Conservation (phyloP, 2,797 vertebrate species). For the Holocentrus rufus region DNA sequence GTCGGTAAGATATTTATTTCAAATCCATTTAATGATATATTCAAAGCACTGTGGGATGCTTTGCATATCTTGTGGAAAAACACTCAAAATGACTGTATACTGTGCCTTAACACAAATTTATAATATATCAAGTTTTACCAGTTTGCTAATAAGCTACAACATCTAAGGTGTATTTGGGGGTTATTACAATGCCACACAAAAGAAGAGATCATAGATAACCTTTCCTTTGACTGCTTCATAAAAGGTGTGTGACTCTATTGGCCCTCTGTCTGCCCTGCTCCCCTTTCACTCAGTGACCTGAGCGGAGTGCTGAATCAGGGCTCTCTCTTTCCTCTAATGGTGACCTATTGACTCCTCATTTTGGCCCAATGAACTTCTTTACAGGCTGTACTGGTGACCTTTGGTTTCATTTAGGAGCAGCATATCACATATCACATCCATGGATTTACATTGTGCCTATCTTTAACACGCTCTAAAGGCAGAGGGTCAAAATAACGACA, state of each 20-base stretch:
- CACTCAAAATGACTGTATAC: background rate
- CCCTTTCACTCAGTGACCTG: constrained; percentile 40
- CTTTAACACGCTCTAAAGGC: background rate
- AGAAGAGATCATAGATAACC: constrained; percentile 46
- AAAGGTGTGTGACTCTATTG: constrained; percentile 48
- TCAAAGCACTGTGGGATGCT: background rate
- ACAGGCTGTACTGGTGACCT: constrained; percentile 62
- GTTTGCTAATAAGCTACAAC: no score
- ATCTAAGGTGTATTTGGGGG: background rate
- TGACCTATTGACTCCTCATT: constrained; percentile 69
- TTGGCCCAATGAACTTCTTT: constrained; percentile 59
- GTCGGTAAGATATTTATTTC: constrained; percentile 7
- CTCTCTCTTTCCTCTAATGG: constrained; percentile 62
- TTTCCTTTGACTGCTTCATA: constrained; percentile 64
- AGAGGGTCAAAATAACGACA: constrained; percentile 5
- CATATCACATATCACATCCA: constrained; percentile 46
- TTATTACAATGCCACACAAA: constrained; percentile 23
- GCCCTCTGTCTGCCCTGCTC: constrained; percentile 38
- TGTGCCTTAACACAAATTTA: background rate
- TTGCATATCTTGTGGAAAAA: constrained; percentile 5
- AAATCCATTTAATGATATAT: constrained; percentile 12
- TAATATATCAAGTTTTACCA: no score
- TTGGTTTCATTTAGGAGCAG: constrained; percentile 54
- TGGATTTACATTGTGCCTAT: constrained; percentile 1
- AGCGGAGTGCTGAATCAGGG: constrained; percentile 74